phyloP scores from a whole-genome alignment of 1,140 invertebrate genomes.

The Argopecten irradians region DNA sequence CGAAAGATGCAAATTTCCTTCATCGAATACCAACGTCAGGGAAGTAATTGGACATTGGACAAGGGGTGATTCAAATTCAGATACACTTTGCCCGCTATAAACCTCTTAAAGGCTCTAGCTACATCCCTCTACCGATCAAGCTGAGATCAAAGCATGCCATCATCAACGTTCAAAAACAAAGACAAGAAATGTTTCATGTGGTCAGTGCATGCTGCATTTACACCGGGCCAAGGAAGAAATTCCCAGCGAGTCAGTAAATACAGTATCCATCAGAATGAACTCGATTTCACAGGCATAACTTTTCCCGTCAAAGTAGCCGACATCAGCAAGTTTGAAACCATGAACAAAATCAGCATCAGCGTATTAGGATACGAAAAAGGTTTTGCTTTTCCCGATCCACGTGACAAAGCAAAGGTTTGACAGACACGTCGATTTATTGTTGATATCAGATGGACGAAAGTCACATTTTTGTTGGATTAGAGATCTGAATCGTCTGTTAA shows the following conservation, averaged over 20 bases:
- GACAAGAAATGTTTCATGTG: no score
- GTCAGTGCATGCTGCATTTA: not conserved
- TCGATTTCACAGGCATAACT: conserved; percentile 19
- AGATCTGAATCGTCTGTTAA: not conserved
- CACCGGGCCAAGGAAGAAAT: not conserved
- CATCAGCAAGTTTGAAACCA: conserved; percentile 26
- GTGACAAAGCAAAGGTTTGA: not conserved
- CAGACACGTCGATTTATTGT: conserved; percentile 15
- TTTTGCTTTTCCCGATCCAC: conserved; percentile 19
- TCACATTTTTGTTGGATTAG: no score
- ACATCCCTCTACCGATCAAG: conserved; percentile 23
- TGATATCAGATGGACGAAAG: conserved; percentile 14
- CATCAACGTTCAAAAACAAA: not conserved
- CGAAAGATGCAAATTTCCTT: conserved; percentile 32
- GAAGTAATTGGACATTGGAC: conserved; percentile 45
- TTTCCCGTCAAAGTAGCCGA: conserved; percentile 28
- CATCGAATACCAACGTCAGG: conserved; percentile 39
- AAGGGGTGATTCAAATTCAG: conserved; percentile 30
- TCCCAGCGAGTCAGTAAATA: not conserved
- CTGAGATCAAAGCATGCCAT: not conserved
- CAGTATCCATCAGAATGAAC: not conserved
- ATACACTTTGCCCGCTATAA: conserved; percentile 41
- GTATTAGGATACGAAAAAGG: conserved; percentile 32
- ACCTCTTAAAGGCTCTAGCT: conserved; percentile 36
- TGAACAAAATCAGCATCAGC: conserved; percentile 24